Conservation (phyloP, 1,140 invertebrate species). For the Bombus affinis region DNA sequence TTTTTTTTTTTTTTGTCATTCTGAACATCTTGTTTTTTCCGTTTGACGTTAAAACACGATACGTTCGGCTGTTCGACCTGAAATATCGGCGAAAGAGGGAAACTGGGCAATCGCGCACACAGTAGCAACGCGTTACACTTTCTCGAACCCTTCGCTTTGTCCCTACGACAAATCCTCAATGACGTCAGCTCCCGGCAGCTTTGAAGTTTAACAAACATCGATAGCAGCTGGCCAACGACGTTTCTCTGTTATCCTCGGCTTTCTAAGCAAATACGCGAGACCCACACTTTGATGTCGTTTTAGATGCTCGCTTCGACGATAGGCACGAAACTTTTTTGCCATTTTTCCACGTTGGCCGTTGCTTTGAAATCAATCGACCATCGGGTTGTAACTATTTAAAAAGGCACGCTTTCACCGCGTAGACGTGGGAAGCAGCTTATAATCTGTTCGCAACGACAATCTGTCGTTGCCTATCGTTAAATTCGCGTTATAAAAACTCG, state of each 20-base stretch:
- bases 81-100: neutral
- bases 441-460: neutral
- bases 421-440: accelerated
- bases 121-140: slow-evolving; percentile 11
- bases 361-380: neutral
- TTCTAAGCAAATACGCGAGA: slow-evolving; percentile 39
- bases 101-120: neutral
- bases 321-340: neutral
- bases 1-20: neutral
- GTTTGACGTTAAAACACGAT: neutral
- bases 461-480: accelerated
- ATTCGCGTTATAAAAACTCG: neutral
- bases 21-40: neutral
- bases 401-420: no score
- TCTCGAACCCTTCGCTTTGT: slow-evolving; percentile 28
- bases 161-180: slow-evolving; percentile 27
- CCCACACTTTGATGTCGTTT: slow-evolving; percentile 32
- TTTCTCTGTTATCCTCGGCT: slow-evolving; percentile 35
- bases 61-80: neutral
- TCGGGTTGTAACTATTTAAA: neutral
- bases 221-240: slow-evolving; percentile 32
- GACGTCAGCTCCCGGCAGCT: slow-evolving; percentile 29
- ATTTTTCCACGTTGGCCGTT: neutral
- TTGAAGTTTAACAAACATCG: slow-evolving; percentile 49
- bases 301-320: neutral